These are phyloP conservation scores for Xylocampa areola DNA, from an alignment of 2,888 invertebrate species.

Conservation along the genomic window DNA sequence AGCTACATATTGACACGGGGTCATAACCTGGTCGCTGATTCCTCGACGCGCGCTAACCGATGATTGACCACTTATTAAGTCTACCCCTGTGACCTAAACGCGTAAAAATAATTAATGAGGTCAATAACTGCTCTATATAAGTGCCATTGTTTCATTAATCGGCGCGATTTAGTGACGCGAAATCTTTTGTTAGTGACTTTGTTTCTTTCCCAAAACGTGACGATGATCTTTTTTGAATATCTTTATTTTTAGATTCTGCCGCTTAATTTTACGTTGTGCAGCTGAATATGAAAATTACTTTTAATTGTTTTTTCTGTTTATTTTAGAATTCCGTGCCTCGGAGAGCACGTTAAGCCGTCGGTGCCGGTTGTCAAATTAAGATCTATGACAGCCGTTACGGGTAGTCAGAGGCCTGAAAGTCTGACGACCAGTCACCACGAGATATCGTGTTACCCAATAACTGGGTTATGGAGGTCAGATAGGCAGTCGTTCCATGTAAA, in stretches of 20 bases:
- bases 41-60: constrained; percentile 19
- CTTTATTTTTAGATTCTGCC: neutral
- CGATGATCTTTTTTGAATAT: neutral
- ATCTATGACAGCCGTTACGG: too few species aligned
- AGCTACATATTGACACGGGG: constrained; percentile 8
- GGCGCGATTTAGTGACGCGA: constrained; percentile 3
- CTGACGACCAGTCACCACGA: too few species aligned
- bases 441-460: too few species aligned
- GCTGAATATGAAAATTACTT: neutral
- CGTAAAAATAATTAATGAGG: constrained; percentile 23
- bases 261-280: neutral
- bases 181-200: constrained; percentile 5
- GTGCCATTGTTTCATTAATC: constrained; percentile 11
- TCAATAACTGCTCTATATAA: constrained; percentile 38
- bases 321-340: too few species aligned
- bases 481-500: too few species aligned
- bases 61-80: constrained; percentile 16
- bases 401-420: too few species aligned
- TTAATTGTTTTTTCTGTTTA: neutral
- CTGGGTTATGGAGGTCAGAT: too few species aligned
- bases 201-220: neutral
- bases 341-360: too few species aligned
- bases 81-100: constrained; percentile 16
- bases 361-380: too few species aligned
- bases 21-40: constrained; percentile 31